Conservation (phyloP, 1,140 invertebrate species). For the Probaryconus sp. region DNA sequence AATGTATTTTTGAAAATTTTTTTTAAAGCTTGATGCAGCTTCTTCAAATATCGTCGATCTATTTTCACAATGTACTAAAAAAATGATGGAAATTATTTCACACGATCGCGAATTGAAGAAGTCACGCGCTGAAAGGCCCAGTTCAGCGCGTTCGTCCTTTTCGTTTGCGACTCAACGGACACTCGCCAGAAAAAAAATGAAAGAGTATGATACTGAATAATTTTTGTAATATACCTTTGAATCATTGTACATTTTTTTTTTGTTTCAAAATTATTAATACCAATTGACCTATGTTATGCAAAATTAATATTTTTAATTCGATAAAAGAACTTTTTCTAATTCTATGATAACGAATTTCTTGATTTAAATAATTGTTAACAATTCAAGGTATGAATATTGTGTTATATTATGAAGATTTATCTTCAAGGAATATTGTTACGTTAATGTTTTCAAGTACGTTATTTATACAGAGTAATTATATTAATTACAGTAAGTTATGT, state of each 20-base stretch:
- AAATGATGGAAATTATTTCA: constrained; percentile 73
- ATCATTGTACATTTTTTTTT: not conserved
- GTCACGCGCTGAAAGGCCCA: constrained; percentile 70
- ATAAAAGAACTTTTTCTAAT: not conserved
- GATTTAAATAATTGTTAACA: not conserved
- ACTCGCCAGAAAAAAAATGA: constrained; percentile 75
- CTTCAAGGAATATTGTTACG: too few relatives aligned
- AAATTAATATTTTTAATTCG: too few relatives aligned
- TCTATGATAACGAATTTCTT: constrained; percentile 2
- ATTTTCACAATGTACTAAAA: constrained; percentile 68
- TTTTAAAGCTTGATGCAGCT: constrained; percentile 72
- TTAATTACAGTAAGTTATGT: constrained; percentile 1
- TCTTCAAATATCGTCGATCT: constrained; percentile 75
- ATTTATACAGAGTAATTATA: not conserved
- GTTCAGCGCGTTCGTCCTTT: constrained; percentile 73
- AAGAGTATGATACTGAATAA: constrained; percentile 72
- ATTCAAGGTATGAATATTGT: too few relatives aligned
- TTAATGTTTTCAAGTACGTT: not conserved
- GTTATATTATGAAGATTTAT: too few relatives aligned
- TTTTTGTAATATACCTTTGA: constrained; percentile 24
- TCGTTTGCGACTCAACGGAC: constrained; percentile 77
- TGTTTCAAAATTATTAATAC: too few relatives aligned
- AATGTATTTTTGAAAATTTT: constrained; percentile 9
- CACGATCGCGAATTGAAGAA: constrained; percentile 74
- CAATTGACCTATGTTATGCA: too few relatives aligned